A percentile compares a stretch with the other conserved stretches of the same genome.
Evolutionary conservation across 2,888 invertebrate genomes (phyloP).

Genomic region (Dysmachus trigonus): DNA sequence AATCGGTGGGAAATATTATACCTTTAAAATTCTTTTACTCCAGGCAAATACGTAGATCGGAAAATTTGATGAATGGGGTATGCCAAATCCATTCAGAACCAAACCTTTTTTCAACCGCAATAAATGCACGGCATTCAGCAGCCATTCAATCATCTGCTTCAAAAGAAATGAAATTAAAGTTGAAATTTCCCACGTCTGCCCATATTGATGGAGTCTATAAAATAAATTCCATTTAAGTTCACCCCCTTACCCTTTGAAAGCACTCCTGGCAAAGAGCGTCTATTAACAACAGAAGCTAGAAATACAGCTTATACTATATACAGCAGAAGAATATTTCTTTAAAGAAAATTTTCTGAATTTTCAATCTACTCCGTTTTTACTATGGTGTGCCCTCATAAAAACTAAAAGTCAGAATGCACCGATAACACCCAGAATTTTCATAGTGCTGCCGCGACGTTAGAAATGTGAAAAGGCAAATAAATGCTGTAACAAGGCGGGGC

Average conservation of each 20-base stretch:
- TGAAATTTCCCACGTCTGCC: neutral
- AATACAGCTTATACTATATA: too few species aligned
- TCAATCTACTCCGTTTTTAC: neutral
- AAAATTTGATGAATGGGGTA: neutral
- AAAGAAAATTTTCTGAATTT: neutral
- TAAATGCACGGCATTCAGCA: neutral
- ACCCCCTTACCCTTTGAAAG: neutral
- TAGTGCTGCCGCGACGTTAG: neutral
- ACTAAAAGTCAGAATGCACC: neutral
- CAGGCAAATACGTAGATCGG: neutral
- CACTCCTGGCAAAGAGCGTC: neutral
- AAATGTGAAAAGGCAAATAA: conserved; percentile 12
- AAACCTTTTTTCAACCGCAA: neutral
- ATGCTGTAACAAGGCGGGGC: neutral
- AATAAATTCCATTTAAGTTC: neutral
- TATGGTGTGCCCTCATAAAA: neutral
- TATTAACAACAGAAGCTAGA: neutral
- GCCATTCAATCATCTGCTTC: neutral
- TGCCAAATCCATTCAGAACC: neutral
- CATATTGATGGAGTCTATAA: neutral
- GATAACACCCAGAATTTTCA: neutral
- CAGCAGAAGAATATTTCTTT: neutral
- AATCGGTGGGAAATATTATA: neutral
- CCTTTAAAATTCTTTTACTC: too few species aligned
- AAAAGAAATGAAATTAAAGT: neutral